These are phyloP conservation scores for Ardeotis arabs DNA, from an alignment of 2,113 vertebrate genomes.

Conservation along the genomic window DNA sequence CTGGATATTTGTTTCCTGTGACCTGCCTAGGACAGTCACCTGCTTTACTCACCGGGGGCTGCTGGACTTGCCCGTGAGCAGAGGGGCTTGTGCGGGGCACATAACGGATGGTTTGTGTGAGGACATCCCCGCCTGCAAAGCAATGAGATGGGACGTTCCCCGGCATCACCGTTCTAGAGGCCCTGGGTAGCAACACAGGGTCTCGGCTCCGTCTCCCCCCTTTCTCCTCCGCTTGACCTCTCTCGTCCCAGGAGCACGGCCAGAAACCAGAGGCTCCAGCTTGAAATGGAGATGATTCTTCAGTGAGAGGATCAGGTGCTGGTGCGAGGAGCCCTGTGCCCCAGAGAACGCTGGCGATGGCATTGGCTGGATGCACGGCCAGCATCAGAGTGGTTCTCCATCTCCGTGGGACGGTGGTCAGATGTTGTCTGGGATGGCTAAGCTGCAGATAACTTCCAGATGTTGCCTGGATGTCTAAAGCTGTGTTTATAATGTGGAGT, in stretches of 20 bases:
- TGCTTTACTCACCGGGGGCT: neutral
- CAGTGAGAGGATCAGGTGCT: neutral
- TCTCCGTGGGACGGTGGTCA: neutral
- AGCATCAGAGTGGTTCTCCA: neutral
- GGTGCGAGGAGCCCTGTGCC: neutral
- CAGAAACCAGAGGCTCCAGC: neutral
- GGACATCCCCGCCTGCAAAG: neutral
- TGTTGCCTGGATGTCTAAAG: neutral
- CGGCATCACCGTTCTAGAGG: neutral
- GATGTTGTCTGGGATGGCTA: neutral
- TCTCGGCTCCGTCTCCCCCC: neutral
- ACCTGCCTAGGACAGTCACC: neutral
- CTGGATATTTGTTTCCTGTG: neutral
- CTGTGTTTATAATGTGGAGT: neutral
- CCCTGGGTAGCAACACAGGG: neutral
- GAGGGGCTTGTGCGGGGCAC: neutral
- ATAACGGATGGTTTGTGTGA: neutral
- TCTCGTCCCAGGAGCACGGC: neutral
- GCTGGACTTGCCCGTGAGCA: neutral
- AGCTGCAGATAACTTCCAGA: neutral
- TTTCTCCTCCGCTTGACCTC: neutral
- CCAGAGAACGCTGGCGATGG: rapidly evolving
- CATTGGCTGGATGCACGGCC: rapidly evolving
- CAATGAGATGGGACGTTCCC: neutral
- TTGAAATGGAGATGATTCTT: neutral